Evolutionary conservation across 2,888 invertebrate species (phyloP).

Genomic region (Willowsia nigromaculata): DNA sequence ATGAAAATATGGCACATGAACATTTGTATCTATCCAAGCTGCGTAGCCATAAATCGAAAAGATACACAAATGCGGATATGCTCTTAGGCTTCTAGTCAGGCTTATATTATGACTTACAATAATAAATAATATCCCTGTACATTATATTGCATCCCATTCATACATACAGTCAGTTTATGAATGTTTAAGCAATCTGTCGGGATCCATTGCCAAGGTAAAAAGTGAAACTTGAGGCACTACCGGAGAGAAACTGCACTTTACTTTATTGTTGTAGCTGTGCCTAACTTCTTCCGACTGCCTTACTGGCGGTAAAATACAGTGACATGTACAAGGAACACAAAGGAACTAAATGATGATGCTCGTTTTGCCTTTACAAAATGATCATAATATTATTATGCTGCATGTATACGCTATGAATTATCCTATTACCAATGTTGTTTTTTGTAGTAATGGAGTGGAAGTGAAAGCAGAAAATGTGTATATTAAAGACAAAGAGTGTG

Average conservation of each 20-base stretch:
- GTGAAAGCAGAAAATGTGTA: neutral
- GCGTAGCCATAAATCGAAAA: too few species aligned
- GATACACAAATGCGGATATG: too few species aligned
- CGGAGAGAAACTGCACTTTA: neutral
- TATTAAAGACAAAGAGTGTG: neutral
- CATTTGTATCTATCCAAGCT: too few species aligned
- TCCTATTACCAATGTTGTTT: neutral
- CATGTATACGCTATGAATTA: neutral
- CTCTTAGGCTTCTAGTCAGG: too few species aligned
- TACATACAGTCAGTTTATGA: constrained; percentile 38
- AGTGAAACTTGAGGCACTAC: constrained; percentile 48
- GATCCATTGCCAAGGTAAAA: constrained; percentile 18
- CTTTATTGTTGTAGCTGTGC: neutral
- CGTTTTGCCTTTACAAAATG: neutral
- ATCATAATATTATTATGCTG: neutral
- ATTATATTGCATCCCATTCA: neutral
- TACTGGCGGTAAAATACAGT: neutral
- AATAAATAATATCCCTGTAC: neutral
- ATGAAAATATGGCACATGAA: too few species aligned
- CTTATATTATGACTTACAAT: neutral
- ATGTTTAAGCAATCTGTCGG: constrained; percentile 62
- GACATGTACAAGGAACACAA: neutral
- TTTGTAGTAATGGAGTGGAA: constrained; percentile 11
- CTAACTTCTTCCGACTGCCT: neutral
- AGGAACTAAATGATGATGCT: neutral